phyloP scores from a whole-genome alignment of 2,113 vertebrate genomes.

The Natator depressus region DNA sequence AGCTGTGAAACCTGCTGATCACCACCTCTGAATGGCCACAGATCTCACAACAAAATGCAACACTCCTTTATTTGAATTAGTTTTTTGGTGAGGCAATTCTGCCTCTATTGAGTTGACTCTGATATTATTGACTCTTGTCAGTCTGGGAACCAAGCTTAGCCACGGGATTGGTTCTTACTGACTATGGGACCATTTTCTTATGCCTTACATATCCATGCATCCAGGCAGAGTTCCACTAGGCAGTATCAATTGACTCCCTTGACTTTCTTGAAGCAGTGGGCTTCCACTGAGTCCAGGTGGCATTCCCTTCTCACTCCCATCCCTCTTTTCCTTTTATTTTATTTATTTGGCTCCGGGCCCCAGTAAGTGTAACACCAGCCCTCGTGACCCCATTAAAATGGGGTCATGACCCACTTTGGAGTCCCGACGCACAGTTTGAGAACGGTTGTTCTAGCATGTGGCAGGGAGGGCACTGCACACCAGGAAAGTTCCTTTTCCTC shows the following conservation, averaged over 20 bases:
- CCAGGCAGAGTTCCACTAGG: neutral
- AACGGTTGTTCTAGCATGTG: neutral
- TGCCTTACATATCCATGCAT: neutral
- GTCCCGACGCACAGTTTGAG: too few relatives aligned
- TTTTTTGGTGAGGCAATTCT: neutral
- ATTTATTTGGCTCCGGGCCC: neutral
- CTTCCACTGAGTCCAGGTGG: neutral
- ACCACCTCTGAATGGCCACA: neutral
- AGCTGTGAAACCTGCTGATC: neutral
- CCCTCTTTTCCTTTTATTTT: neutral
- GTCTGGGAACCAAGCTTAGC: neutral
- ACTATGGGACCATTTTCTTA: neutral
- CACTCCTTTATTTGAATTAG: neutral
- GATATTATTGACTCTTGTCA: neutral
- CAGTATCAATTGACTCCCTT: neutral
- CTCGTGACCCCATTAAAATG: too few relatives aligned
- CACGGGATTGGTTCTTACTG: neutral
- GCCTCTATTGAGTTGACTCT: neutral
- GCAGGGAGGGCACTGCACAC: neutral
- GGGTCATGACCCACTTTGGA: too few relatives aligned
- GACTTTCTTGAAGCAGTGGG: neutral
- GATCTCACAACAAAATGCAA: neutral
- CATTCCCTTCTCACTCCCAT: neutral
- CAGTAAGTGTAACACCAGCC: too few relatives aligned
- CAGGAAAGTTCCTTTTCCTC: neutral